Base-by-base conservation (phyloP, 2,797 vertebrate species). In the Malurus leucopterus region DNA sequence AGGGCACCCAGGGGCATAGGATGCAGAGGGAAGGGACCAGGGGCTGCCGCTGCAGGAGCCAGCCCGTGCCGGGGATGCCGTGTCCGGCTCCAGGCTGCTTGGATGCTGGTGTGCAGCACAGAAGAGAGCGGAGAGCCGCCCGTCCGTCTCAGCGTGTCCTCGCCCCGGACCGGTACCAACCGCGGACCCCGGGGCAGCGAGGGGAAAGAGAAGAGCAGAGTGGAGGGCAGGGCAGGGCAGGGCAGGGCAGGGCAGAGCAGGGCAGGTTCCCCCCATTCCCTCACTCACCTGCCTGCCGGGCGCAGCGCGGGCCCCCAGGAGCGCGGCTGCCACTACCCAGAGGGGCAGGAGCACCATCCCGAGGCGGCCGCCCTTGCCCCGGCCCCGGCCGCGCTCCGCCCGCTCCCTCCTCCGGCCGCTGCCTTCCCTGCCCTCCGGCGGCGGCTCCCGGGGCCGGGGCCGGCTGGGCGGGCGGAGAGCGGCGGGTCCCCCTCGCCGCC, bases 321-420 rank as follows among this genome's bases (percentile, higher is more conserved):
- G 90, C 96, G 98, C 98, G 91, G 96, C 95, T 96, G 97, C 95
- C 85, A 98, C 94, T 53, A 98, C 80, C 94, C 98, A 98, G 71
- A 98, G 97, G 96, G 98, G 98, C 94, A 97, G 98, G 96, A 97
- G 96, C 95, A 98, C 98, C 99, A 99, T 99, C 98, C 96, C 98
- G 97, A 97, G 97, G 67, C 82, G 68, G 64, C 57, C 32, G 84
- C 53, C 51, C 58, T 26, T 68, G 71, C 77, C 72, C 84, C 89
- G 74, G 81, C 62, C 65, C 58, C 84, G 40, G 61, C 81, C 55
- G 54, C 86, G 80, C 86, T 70, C 71, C 62, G 41, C 61, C 71
- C 82, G 71, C 61, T 65, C 34, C 46, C 61, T 64, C 72, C 81
- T 65, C 54, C 54, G 59, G 81, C 81, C 54, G 81, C 55, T 70